A percentile compares a stretch with the other conserved stretches of the same genome.
Evolutionary conservation across 2,888 invertebrate genomes (phyloP).

Genomic region (Lagria hirta): DNA sequence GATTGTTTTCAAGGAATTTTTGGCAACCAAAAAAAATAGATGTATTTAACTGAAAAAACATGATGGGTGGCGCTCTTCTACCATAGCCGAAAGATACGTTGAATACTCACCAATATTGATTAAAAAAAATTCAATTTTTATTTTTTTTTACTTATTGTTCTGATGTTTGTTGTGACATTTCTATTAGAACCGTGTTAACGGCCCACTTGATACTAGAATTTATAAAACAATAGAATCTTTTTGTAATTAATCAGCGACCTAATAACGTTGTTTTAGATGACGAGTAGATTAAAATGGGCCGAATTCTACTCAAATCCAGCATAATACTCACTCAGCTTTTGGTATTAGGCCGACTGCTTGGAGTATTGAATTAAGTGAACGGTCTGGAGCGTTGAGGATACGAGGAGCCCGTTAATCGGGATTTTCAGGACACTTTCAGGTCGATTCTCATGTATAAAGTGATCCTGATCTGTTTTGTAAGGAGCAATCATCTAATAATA

Average conservation of each 20-base stretch:
- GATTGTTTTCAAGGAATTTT: too few species aligned
- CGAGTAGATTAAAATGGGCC: conserved; percentile 28
- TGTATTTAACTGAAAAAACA: too few species aligned
- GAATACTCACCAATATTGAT: too few species aligned
- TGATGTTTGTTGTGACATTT: too few species aligned
- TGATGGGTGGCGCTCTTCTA: too few species aligned
- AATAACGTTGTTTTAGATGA: conserved; percentile 33
- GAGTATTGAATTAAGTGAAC: conserved; percentile 34
- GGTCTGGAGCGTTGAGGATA: conserved; percentile 22
- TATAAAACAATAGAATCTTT: too few species aligned
- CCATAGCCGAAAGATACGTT: too few species aligned
- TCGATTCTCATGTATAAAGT: conserved; percentile 10
- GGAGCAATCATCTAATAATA: conserved; percentile 1
- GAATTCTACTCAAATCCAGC: conserved; percentile 5
- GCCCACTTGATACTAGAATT: too few species aligned
- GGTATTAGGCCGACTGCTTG: conserved; percentile 15
- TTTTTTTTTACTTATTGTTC: too few species aligned
- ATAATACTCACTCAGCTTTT: conserved; percentile 9
- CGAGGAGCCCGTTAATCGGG: conserved; percentile 32
- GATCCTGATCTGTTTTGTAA: conserved; percentile 14
- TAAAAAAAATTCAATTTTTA: too few species aligned
- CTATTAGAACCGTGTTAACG: too few species aligned
- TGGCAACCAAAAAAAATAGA: too few species aligned
- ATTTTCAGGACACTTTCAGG: conserved; percentile 31
- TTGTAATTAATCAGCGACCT: conserved; percentile 18